These are phyloP conservation scores for Gortyna flavago DNA, from an alignment of 2,888 invertebrate genomes.

Conservation along the genomic window DNA sequence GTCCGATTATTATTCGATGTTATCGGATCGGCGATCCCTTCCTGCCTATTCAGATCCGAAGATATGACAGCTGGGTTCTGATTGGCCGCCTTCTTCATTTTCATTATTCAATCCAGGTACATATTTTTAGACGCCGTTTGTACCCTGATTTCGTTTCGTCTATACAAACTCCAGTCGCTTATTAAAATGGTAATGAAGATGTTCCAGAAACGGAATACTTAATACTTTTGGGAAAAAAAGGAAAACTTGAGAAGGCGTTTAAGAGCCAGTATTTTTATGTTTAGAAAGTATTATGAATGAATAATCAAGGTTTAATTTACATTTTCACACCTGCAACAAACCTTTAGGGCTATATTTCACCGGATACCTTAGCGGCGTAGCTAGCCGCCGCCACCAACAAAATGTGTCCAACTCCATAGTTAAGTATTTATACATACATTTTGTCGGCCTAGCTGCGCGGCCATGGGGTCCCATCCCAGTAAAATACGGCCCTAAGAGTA, in stretches of 20 bases:
- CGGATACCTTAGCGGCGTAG: no score
- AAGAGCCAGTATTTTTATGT: neutral
- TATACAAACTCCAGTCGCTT: conserved; percentile 21
- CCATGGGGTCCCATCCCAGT: no score
- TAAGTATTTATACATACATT: neutral
- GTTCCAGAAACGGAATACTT: conserved; percentile 33
- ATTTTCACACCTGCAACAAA: neutral
- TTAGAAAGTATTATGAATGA: neutral
- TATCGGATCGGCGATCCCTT: conserved; percentile 41
- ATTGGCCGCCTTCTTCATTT: conserved; percentile 34
- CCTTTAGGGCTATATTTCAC: neutral
- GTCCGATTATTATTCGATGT: conserved; percentile 49
- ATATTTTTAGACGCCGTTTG: conserved; percentile 4
- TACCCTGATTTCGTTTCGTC: conserved; percentile 17
- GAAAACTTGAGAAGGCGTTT: conserved; percentile 1
- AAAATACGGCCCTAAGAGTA: no score
- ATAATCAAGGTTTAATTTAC: neutral
- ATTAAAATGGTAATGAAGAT: conserved; percentile 45
- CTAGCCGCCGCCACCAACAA: no score
- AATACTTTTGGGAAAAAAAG: neutral
- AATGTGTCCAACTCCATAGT: neutral
- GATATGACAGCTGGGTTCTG: conserved; percentile 24
- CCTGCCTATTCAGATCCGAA: conserved; percentile 28
- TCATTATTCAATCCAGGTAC: conserved; percentile 30
- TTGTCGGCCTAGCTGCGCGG: neutral